Percentiles rank a stretch among this genome's conserved stretches.
phyloP scores from a whole-genome alignment of 1,140 invertebrate genomes.

The Belonocnema kinseyi region DNA sequence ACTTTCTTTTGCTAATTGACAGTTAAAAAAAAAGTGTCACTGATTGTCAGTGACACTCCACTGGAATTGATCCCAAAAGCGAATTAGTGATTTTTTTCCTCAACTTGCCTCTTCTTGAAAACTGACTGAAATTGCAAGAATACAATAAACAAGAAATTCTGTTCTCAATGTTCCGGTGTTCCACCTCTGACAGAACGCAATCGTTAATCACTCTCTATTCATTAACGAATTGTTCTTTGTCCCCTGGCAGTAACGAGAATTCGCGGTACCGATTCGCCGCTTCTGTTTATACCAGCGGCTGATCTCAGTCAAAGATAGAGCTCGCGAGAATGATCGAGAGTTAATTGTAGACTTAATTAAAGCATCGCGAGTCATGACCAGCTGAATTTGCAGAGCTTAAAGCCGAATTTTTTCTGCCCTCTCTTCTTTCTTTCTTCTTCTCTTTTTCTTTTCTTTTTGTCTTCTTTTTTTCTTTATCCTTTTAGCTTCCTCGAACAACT shows the following conservation, averaged over 20 bases:
- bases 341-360: constrained; percentile 66
- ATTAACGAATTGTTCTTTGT: constrained; percentile 55
- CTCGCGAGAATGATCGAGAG: constrained; percentile 59
- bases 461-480: not conserved
- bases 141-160: no score
- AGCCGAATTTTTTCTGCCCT: constrained; percentile 1
- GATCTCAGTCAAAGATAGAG: constrained; percentile 56
- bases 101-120: no score
- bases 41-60: no score
- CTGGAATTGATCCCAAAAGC: no score
- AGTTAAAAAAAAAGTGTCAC: no score
- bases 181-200: constrained; percentile 10
- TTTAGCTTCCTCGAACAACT: not conserved
- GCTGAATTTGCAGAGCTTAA: constrained; percentile 20
- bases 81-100: no score
- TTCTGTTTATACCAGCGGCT: constrained; percentile 30
- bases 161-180: no score
- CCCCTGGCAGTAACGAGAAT: constrained; percentile 22
- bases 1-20: no score
- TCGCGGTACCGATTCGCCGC: not conserved
- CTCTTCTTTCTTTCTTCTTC: not conserved
- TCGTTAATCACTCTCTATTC: constrained; percentile 55
- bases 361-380: constrained; percentile 32
- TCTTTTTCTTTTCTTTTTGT: not conserved
- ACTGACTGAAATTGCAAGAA: no score